Percentiles rank a stretch among this genome's conserved stretches.
Evolutionary conservation across 2,797 vertebrate species (phyloP).

Genomic region (Anguilla obscura): DNA sequence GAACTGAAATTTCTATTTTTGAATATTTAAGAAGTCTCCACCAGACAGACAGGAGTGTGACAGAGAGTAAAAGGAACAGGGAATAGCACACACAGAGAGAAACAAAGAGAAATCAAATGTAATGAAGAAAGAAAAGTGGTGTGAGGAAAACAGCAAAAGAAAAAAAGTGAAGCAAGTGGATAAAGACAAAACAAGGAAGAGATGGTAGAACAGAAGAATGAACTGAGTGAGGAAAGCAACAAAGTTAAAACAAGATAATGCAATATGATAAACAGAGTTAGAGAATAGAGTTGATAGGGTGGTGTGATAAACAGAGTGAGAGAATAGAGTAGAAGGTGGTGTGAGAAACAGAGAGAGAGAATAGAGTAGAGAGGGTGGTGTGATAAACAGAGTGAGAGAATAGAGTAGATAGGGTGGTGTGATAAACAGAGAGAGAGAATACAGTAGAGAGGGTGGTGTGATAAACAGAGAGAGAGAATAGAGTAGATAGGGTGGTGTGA

Average conservation of each 20-base stretch:
- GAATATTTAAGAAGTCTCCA: slow-evolving; percentile 8
- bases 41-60: slow-evolving; percentile 4
- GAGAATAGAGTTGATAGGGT: not conserved
- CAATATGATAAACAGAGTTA: not conserved
- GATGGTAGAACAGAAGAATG: not conserved
- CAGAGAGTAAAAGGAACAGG: not conserved
- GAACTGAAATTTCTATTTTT: slow-evolving; percentile 17
- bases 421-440: not conserved
- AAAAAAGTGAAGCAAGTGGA: not conserved
- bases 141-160: not conserved
- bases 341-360: not conserved
- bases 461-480: not conserved
- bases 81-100: not conserved
- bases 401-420: not conserved
- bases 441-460: not conserved
- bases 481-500: not conserved
- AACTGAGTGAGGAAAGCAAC: not conserved
- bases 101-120: not conserved
- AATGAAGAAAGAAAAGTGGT: not conserved
- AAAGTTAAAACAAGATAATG: not conserved
- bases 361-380: not conserved
- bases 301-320: not conserved
- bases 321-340: not conserved
- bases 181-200: not conserved
- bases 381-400: not conserved